A percentile compares a stretch with the other conserved stretches of the same genome.
phyloP scores from a whole-genome alignment of 2,888 invertebrate genomes.

The Platerodrilus igneus region DNA sequence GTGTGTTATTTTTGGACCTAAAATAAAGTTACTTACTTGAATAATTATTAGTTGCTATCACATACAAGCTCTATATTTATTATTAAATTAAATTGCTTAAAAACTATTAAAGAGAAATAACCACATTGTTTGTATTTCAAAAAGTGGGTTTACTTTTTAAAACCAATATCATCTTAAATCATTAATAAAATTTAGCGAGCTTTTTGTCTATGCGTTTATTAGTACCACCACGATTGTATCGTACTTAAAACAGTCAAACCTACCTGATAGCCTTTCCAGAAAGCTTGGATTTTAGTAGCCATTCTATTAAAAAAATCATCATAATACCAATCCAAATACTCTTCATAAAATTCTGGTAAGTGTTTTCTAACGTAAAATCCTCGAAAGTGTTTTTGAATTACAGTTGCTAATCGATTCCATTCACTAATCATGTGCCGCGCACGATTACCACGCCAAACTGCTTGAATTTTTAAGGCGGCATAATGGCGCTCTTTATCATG shows the following conservation, averaged over 20 bases:
- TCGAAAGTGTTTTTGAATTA: conserved; percentile 39
- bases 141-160: too few relatives aligned
- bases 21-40: too few relatives aligned
- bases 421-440: conserved; percentile 32
- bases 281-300: conserved; percentile 43
- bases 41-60: too few relatives aligned
- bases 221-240: too few relatives aligned
- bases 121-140: too few relatives aligned
- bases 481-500: conserved; percentile 31
- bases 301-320: conserved; percentile 29
- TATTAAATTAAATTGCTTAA: too few relatives aligned
- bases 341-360: conserved; percentile 24
- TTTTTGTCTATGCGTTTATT: too few relatives aligned
- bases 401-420: conserved; percentile 33
- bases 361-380: conserved; percentile 38
- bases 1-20: too few relatives aligned
- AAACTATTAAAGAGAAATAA: too few relatives aligned
- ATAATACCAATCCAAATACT: conserved; percentile 19
- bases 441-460: conserved; percentile 36
- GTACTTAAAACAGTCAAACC: conserved; percentile 1
- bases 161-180: too few relatives aligned
- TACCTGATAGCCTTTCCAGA: conserved; percentile 41
- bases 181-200: too few relatives aligned
- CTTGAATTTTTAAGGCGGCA: conserved; percentile 41
- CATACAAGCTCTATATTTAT: too few relatives aligned